Percentiles rank a stretch among this genome's conserved stretches.
phyloP scores from a whole-genome alignment of 2,888 invertebrate genomes.

The Diadegma fenestrale region DNA sequence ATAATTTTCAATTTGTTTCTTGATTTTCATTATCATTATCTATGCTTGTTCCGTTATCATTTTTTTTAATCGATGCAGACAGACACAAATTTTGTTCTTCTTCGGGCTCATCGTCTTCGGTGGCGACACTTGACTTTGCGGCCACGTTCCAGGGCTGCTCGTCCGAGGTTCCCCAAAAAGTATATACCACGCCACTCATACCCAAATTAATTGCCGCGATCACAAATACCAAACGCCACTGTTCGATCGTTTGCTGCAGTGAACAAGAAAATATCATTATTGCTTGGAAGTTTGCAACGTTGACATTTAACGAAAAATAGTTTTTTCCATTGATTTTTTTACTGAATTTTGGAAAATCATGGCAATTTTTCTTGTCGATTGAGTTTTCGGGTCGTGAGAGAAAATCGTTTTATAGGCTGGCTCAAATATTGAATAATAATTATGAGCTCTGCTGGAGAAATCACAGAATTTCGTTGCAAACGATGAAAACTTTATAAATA shows the following conservation, averaged over 20 bases:
- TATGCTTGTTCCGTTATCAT: slow-evolving; percentile 19
- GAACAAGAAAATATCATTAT: too few relatives aligned
- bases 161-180: slow-evolving; percentile 78
- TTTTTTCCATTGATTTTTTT: too few relatives aligned
- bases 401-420: too few relatives aligned
- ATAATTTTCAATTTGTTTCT: background rate
- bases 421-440: too few relatives aligned
- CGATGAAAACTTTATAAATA: too few relatives aligned
- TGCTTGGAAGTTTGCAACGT: too few relatives aligned
- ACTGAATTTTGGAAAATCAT: too few relatives aligned
- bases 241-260: slow-evolving; percentile 83
- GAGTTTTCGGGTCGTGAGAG: too few relatives aligned
- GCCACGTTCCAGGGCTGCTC: slow-evolving; percentile 81
- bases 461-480: too few relatives aligned
- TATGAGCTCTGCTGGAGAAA: too few relatives aligned
- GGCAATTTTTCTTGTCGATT: too few relatives aligned
- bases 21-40: slow-evolving; percentile 22
- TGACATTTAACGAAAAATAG: too few relatives aligned
- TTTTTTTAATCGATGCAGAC: slow-evolving; percentile 5
- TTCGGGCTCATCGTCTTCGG: slow-evolving; percentile 41
- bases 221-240: slow-evolving; percentile 82
- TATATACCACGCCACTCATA: slow-evolving; percentile 75
- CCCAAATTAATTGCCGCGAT: slow-evolving; percentile 79
- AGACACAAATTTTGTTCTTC: slow-evolving; percentile 56
- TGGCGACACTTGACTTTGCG: background rate